These are phyloP conservation scores for Tragelaphus scriptus DNA, from an alignment of 2,113 vertebrate species.

Conservation along the genomic window DNA sequence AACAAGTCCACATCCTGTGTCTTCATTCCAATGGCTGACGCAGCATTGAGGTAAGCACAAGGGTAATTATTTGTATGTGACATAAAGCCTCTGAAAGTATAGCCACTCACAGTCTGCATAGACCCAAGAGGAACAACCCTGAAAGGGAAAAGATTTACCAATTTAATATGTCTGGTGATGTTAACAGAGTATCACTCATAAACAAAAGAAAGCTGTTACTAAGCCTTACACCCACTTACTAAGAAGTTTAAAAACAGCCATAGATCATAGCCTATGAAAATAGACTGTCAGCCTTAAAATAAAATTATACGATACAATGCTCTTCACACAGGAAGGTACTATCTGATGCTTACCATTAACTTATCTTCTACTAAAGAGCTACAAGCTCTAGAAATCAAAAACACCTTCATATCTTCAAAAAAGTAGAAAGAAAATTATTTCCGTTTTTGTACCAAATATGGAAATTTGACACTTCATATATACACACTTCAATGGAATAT, in stretches of 20 bases:
- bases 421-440: neutral
- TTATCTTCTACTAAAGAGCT: neutral
- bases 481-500: neutral
- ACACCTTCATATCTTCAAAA: neutral
- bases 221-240: neutral
- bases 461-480: neutral
- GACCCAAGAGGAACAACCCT: slow-evolving; percentile 91
- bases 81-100: slow-evolving; percentile 94
- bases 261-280: neutral
- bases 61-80: slow-evolving; percentile 90
- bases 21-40: slow-evolving; percentile 93
- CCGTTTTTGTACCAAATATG: neutral
- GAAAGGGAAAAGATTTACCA: slow-evolving; percentile 65
- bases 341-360: neutral
- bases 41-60: slow-evolving; percentile 95
- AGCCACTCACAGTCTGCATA: slow-evolving; percentile 89
- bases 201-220: neutral
- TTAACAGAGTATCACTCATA: neutral
- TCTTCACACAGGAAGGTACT: neutral
- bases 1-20: slow-evolving; percentile 91
- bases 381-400: neutral
- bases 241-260: neutral
- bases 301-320: neutral
- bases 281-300: neutral
- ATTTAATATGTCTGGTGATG: slow-evolving; percentile 23